Evolutionary conservation across 2,888 invertebrate species (phyloP).

Genomic region (Rhimphoctona megacephalus): DNA sequence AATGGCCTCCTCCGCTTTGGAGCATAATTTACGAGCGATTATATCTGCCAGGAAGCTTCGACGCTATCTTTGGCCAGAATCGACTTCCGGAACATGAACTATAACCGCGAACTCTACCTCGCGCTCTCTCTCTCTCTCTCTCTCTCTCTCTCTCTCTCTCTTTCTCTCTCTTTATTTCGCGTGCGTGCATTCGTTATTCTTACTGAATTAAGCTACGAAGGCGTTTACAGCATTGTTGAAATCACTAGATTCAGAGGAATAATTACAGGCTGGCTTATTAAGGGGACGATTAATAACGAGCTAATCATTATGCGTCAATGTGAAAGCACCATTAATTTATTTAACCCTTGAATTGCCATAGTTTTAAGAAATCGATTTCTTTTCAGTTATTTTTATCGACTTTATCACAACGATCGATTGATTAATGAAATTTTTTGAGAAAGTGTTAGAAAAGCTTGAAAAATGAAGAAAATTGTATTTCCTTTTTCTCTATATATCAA

Average conservation of each 20-base stretch:
- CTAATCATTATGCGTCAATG: not conserved
- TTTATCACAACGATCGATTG: too few species aligned
- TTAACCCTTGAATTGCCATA: too few species aligned
- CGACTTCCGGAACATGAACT: constrained; percentile 71
- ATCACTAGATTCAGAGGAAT: not conserved
- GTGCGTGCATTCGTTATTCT: constrained; percentile 7
- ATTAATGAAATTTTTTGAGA: too few species aligned
- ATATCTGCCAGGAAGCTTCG: constrained; percentile 68
- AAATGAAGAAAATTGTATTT: too few species aligned
- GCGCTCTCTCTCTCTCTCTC: too few species aligned
- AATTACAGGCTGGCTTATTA: not conserved
- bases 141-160: not conserved
- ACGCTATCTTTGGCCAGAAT: constrained; percentile 69
- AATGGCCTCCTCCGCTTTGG: constrained; percentile 61
- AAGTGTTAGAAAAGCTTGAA: too few species aligned
- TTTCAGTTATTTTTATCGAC: not conserved
- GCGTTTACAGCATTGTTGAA: not conserved
- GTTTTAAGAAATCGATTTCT: not conserved
- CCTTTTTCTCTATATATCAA: too few species aligned
- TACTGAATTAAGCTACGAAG: constrained; percentile 11
- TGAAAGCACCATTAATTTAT: too few species aligned
- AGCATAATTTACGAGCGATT: constrained; percentile 63
- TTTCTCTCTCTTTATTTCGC: not conserved
- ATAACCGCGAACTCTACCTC: constrained; percentile 30
- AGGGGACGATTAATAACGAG: not conserved